Base-by-base conservation (phyloP, 2,113 vertebrate genomes). In the Passer montanus region DNA sequence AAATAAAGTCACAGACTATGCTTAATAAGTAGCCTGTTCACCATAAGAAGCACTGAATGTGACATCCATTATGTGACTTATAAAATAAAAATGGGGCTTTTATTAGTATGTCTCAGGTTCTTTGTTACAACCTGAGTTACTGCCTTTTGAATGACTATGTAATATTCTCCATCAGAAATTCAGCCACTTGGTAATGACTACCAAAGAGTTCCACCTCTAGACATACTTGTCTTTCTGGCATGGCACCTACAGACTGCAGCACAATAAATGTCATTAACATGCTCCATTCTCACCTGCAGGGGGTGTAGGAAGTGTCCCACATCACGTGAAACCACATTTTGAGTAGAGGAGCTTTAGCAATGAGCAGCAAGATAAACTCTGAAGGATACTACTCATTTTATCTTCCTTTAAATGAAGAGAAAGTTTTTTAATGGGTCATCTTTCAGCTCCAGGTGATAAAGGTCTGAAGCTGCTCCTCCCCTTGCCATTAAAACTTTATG, bases 1-100 rank as follows among this genome's bases (percentile, higher is more conserved):
- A 96, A 97, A 95, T 90, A 68, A 97, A 97, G 70, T 78, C 64
- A 78, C 77, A 77, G 88, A 76, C 84, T 94, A 82, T 95, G 89
- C 59, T 72, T 83, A 96, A 93, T 68, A 91, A 91, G 73, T 79
- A 94, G 64, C 22, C 35, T 91, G 87, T 94, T 96, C 90, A 58
- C 47, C 82, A 47, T 87, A 90, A 94, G 85, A 90, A 96, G 64
- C 52, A 62, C n/a, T 68, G 79, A 97, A 87, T 84, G 23, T 66
- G 80, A 96, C 62, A 88, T 82, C 53, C 67, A 84, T 93, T 95
- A 91, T 83, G 58, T 94, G 64, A 88, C 73, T 91, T 72, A 89
- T 81, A 92, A 96, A 95, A 91, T 66, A 94, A 37, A 94, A 97
- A 95, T 79, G 62, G 84, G 66, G 33, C 56, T 95, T 95, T 94